These are phyloP conservation scores for Pseudorhiza aurosa DNA, from an alignment of 30 jellyfish, hydroid and myxozoan genomes.

Conservation along the genomic window DNA sequence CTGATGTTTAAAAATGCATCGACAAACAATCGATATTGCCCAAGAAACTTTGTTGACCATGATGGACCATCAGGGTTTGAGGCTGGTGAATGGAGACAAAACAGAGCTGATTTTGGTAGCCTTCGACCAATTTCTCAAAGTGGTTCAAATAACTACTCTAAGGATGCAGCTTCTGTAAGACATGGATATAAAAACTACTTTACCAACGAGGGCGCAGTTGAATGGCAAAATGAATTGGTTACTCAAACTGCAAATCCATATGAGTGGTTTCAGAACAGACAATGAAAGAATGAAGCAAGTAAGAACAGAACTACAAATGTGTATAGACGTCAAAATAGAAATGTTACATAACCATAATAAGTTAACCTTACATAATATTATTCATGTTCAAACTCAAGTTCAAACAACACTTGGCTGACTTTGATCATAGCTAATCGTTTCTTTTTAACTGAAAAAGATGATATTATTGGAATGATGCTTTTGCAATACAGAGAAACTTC, in stretches of 20 bases:
- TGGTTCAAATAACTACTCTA: constrained; percentile 50
- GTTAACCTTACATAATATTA: constrained; percentile 30
- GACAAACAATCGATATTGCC: constrained; percentile 23
- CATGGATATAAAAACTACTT: constrained; percentile 46
- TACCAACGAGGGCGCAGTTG: constrained; percentile 42
- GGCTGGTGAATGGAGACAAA: constrained; percentile 54
- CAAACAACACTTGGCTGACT: constrained; percentile 57
- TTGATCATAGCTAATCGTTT: constrained; percentile 47
- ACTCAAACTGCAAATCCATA: constrained; percentile 10
- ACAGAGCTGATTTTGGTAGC: constrained; percentile 10
- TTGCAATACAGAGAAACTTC: constrained; percentile 58
- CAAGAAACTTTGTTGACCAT: constrained; percentile 12
- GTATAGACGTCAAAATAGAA: constrained; percentile 35
- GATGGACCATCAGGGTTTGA: constrained; percentile 48
- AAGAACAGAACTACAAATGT: constrained; percentile 25
- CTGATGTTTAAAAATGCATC: constrained; percentile 15
- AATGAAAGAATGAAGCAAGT: constrained; percentile 35
- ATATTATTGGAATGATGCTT: constrained; percentile 55
- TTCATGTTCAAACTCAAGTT: constrained; percentile 46
- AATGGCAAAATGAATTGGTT: constrained; percentile 11
- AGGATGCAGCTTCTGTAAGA: constrained; percentile 42
- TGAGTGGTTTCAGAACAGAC: constrained; percentile 4
- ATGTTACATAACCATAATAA: constrained; percentile 20
- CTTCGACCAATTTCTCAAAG: constrained; percentile 17
- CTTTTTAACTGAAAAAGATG: constrained; percentile 52